phyloP scores from a whole-genome alignment of 2,888 invertebrate genomes.

The Apodemia hepburni region DNA sequence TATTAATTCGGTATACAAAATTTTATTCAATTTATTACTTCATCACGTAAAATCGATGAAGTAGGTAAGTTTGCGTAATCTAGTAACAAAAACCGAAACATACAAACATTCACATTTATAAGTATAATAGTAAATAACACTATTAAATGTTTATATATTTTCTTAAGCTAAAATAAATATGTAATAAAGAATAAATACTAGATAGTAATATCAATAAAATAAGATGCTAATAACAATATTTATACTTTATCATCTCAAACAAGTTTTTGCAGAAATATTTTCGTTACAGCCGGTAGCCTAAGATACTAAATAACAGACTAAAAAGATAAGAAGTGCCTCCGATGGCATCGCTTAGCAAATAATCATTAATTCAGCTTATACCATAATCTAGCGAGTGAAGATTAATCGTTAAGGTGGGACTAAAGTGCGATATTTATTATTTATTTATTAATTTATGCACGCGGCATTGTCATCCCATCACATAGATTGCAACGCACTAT shows the following conservation, averaged over 20 bases:
- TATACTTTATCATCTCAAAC: slow-evolving; percentile 4
- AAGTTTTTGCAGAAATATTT: background rate
- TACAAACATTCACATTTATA: too few relatives aligned
- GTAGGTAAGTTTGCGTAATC: too few relatives aligned
- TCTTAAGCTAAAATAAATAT: background rate
- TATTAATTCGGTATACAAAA: too few relatives aligned
- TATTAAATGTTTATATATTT: too few relatives aligned
- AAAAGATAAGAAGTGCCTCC: slow-evolving; percentile 41
- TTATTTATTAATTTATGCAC: too few relatives aligned
- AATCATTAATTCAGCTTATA: slow-evolving; percentile 70
- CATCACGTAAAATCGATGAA: too few relatives aligned
- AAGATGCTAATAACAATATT: slow-evolving; percentile 7
- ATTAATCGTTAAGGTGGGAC: slow-evolving; percentile 62
- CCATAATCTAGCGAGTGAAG: slow-evolving; percentile 62
- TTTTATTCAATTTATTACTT: too few relatives aligned
- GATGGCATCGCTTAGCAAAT: slow-evolving; percentile 62
- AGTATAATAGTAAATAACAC: too few relatives aligned
- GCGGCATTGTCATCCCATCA: too few relatives aligned
- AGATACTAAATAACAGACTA: slow-evolving; percentile 26
- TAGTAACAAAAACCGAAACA: too few relatives aligned
- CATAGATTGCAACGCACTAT: slow-evolving; percentile 66
- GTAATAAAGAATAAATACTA: too few relatives aligned
- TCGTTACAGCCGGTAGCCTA: background rate
- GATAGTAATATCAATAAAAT: background rate
- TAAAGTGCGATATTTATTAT: slow-evolving; percentile 77